Evolutionary conservation across 2,113 vertebrate species (phyloP), one percentile per base, ranked within the genome.

Genomic region (Genyomyrus donnyi): DNA sequence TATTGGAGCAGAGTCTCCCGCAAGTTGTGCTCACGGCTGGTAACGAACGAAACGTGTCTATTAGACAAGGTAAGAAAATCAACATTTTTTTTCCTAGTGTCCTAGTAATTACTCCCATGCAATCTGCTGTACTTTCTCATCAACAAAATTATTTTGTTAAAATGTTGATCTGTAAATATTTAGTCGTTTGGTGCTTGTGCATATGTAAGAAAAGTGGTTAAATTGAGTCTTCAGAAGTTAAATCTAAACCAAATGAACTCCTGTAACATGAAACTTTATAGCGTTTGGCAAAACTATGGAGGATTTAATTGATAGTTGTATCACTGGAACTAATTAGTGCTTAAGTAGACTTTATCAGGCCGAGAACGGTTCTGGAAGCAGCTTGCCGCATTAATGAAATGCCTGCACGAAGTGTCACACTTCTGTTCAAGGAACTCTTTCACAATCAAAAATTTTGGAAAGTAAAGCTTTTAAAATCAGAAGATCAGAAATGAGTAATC

Each of bases 21-120:
- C 98, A 99, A 93, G 97, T 99, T 46, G 97, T 98, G 91, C 96
- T 99, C 85, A 96, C 96, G 17, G 98, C 98, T 1, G 97, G 96
- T 90, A 99, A 99, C 94, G 97, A 97, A 53, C 95, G 96, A 56
- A 98, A 99, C 88, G 97, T 99, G 56, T 99, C 98, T 95, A 98
- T 96, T 89, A 94, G 98, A 90, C 98, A 99, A 97, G 98, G 98
- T 99, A 93, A 92, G 95, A 2, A 8, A 27, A 42, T 62, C 7
- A 66, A 87, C 5, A 31, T 31, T 17, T 85, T 17, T 85, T 48
- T 35, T 10, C 50, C n/a, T 87, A 15, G 42, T 48, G 42, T 48
- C 19, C 4, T 66, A 27, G 62, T 70, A 70, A 70, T 4, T 70
- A 13, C 62, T 13, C 10, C 10, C 62, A 70, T 70, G 62, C 62